Evolutionary conservation across 1,140 invertebrate genomes (phyloP).

Genomic region (Periplaneta americana): DNA sequence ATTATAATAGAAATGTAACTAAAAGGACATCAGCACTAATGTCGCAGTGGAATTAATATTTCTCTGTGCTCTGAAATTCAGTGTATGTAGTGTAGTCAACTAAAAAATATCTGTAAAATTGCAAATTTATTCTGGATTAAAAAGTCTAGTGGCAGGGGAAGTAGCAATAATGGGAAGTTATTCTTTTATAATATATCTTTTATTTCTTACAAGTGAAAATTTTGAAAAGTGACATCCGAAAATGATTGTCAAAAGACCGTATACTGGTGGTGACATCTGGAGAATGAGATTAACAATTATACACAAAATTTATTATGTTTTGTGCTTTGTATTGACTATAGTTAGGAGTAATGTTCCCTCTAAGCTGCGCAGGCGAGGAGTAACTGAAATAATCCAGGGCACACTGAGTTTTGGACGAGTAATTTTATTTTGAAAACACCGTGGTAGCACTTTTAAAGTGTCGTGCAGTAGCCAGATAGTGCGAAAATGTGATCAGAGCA

Average conservation of each 20-base stretch:
- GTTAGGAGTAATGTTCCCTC: background rate
- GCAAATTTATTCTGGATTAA: background rate
- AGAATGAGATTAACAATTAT: background rate
- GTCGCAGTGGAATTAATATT: background rate
- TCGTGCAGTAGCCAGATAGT: too few species aligned
- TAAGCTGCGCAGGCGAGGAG: too few species aligned
- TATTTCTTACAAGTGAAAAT: background rate
- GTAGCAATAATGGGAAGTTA: too few species aligned
- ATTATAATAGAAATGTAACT: background rate
- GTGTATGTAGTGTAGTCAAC: too few species aligned
- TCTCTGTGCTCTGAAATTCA: too few species aligned
- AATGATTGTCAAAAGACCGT: slow-evolving; percentile 8
- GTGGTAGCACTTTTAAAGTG: too few species aligned
- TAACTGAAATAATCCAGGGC: too few species aligned
- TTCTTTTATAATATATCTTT: too few species aligned
- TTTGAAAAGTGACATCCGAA: background rate
- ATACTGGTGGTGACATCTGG: background rate
- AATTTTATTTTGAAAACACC: too few species aligned
- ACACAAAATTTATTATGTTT: too few species aligned
- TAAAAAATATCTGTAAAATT: background rate
- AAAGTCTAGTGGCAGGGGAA: background rate
- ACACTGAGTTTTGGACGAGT: too few species aligned
- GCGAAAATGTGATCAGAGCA: too few species aligned
- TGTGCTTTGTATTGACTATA: background rate
- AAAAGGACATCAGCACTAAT: background rate